These are phyloP conservation scores for Porites rus DNA, from an alignment of 92 coral and sea anemone genomes.

Conservation along the genomic window DNA sequence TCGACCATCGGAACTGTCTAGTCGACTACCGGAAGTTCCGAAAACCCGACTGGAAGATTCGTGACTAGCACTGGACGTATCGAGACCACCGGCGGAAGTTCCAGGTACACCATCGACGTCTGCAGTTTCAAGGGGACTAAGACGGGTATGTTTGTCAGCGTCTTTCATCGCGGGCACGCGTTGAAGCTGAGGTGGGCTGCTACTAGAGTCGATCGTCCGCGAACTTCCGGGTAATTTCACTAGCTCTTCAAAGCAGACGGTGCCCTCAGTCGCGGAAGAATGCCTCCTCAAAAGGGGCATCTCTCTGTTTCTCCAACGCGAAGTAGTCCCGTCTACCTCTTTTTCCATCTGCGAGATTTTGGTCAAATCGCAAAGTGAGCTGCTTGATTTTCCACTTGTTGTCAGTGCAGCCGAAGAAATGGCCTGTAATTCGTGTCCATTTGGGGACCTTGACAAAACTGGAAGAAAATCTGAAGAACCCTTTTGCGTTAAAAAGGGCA, in stretches of 20 bases:
- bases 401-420: not conserved
- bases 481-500: not conserved
- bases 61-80: not conserved
- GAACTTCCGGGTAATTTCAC: not conserved
- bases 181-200: conserved; percentile 40
- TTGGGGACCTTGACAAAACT: not conserved
- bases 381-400: not conserved
- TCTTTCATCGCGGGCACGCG: conserved; percentile 14
- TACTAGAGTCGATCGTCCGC: conserved; percentile 4
- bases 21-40: not conserved
- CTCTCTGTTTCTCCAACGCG: conserved; percentile 26
- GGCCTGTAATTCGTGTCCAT: conserved; percentile 1
- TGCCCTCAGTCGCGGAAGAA: conserved; percentile 21
- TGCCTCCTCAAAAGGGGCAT: conserved; percentile 52
- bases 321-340: not conserved
- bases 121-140: not conserved
- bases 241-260: conserved; percentile 7
- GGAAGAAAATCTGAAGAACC: conserved; percentile 8
- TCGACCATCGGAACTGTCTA: not conserved
- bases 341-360: conserved; percentile 14
- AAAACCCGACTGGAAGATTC: not conserved
- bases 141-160: not conserved
- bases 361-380: conserved; percentile 37
- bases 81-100: conserved; percentile 9
- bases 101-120: not conserved